Conservation (phyloP, 2,113 vertebrate species). For the Larimichthys crocea region DNA sequence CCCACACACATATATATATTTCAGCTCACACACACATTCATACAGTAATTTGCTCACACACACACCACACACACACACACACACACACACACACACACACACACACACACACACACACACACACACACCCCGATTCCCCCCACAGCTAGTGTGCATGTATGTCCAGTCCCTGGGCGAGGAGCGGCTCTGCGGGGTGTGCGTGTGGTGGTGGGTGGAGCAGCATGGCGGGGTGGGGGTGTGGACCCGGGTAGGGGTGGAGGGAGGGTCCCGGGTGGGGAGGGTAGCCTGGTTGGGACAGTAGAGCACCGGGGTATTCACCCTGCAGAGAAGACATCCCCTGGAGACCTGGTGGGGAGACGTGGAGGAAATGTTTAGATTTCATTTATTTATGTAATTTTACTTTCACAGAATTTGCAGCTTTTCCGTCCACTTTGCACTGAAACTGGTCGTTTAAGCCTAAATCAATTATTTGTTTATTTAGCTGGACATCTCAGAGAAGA, state of each 20-base stretch:
- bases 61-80: conserved; percentile 16
- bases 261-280: conserved; percentile 80
- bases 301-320: conserved; percentile 81
- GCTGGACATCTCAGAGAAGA: not conserved
- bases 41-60: conserved; percentile 36
- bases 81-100: not conserved
- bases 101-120: conserved; percentile 10
- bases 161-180: conserved; percentile 85
- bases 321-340: conserved; percentile 85
- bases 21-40: conserved; percentile 35
- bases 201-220: conserved; percentile 85
- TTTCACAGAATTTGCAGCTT: not conserved
- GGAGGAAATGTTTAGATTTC: not conserved
- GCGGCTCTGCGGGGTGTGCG: conserved; percentile 82
- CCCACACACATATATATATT: conserved; percentile 19
- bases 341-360: conserved; percentile 77
- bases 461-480: not conserved
- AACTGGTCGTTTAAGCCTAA: not conserved
- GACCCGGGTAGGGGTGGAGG: conserved; percentile 82
- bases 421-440: not conserved
- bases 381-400: not conserved
- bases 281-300: conserved; percentile 83
- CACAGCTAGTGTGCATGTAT: conserved; percentile 86
- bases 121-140: not conserved
- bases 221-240: conserved; percentile 83